Evolutionary conservation across 2,113 vertebrate species (phyloP).

Genomic region (Neodontobutis hainanensis): DNA sequence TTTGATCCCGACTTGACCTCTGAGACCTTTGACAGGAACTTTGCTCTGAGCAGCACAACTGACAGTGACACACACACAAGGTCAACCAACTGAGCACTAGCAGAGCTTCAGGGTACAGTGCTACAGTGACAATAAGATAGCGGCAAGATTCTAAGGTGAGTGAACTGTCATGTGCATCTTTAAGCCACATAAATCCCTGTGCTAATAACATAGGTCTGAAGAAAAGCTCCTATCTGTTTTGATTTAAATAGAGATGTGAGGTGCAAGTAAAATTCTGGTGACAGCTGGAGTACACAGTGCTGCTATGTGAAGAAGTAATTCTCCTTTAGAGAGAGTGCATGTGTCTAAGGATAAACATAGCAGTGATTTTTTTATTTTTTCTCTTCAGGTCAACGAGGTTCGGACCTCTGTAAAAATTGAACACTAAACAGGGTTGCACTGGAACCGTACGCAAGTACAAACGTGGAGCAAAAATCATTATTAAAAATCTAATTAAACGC

Average conservation of each 20-base stretch:
- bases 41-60: constrained; percentile 49
- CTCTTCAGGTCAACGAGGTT: no score
- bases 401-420: no score
- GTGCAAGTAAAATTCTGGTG: constrained; percentile 25
- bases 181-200: constrained; percentile 4
- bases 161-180: constrained; percentile 11
- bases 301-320: constrained; percentile 7
- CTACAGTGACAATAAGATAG: constrained; percentile 26
- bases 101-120: constrained; percentile 34
- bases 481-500: no score
- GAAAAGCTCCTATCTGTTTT: not conserved
- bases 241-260: constrained; percentile 13
- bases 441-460: no score
- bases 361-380: no score
- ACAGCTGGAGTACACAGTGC: constrained; percentile 22
- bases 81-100: constrained; percentile 7
- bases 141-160: constrained; percentile 19
- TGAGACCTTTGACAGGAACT: constrained; percentile 68
- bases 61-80: constrained; percentile 32
- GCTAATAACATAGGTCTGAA: not conserved
- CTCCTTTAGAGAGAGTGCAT: no score
- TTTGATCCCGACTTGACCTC: constrained; percentile 68
- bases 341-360: no score
- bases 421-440: no score
- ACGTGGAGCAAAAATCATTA: no score